Base-by-base conservation (phyloP, 2,113 vertebrate species). In the Equus quagga region DNA sequence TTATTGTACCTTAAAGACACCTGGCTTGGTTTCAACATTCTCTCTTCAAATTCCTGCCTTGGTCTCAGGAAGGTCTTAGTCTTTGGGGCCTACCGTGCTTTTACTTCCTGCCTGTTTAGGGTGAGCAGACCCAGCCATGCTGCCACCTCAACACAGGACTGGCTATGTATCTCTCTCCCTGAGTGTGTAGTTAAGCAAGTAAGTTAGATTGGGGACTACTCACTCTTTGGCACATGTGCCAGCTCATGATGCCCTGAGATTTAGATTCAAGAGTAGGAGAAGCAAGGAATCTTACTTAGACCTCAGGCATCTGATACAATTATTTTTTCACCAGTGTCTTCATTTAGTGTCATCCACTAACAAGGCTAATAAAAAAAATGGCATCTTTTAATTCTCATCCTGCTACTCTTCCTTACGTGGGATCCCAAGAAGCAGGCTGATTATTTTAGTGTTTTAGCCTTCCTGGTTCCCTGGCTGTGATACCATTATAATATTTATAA, bases 401-500 rank as follows among this genome's bases (percentile, higher is more conserved):
- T 85, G 13, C 49, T 86, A 6, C 11, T 94, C 60, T 60, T 94
- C 93, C 84, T 95, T 72, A 46, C 24, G 62, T 31, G 65, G 81
- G 72, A 84, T 78, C 26, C 73, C 67, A 93, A 94, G 54, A 33
- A 60, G 19, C 8, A 49, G 44, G 6, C 73, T 93, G 76, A 94
- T 85, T 69, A 41, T 41, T 41, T 41, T 41, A 70, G 46, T 64
- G 73, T 78, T 94, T 94, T 84, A 76, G 60, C 46, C 49, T 92
- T 94, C 76, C 76, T 60, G 79, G 41, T 56, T 80, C 64, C n/a
- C 84, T 87, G 81, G 72, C 41, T 80, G 0, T 88, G 60, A 84
- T 84, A 33, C 24, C 82, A 91, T 95, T 88, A 64, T 54, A 75
- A 69, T 93, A 89, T 93, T 82, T 93, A 62, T 70, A 54, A 82